A percentile compares a stretch with the other conserved stretches of the same genome.
phyloP scores from a whole-genome alignment of 2,797 vertebrate species.

The Xiphophorus birchmanni region DNA sequence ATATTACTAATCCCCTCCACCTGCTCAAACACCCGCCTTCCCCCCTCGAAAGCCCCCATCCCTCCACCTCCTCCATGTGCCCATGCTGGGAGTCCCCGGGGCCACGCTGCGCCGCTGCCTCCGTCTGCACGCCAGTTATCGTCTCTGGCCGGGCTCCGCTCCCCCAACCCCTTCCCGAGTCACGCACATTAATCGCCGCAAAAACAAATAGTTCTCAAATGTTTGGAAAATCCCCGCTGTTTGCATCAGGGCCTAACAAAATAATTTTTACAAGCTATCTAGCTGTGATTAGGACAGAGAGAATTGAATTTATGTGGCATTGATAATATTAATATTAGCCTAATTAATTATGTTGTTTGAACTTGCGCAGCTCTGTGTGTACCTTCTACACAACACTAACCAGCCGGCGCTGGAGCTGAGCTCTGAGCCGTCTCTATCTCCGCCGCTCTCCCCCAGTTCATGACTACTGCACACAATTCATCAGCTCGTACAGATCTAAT shows the following conservation, averaged over 20 bases:
- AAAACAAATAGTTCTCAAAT: constrained; percentile 89
- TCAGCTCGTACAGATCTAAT: constrained; percentile 79
- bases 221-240: constrained; percentile 86
- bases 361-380: constrained; percentile 81
- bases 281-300: constrained; percentile 86
- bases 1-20: constrained; percentile 98
- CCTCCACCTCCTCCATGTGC: constrained; percentile 69
- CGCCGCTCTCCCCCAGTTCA: constrained; percentile 72
- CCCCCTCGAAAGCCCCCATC: constrained; percentile 68
- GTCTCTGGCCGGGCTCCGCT: constrained; percentile 69
- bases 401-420: constrained; percentile 79
- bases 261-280: constrained; percentile 90
- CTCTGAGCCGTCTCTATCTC: constrained; percentile 80
- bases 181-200: constrained; percentile 80
- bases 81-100: constrained; percentile 74
- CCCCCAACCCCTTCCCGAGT: constrained; percentile 68
- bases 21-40: constrained; percentile 91
- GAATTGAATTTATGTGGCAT: constrained; percentile 88
- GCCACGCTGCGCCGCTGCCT: constrained; percentile 71
- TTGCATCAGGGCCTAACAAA: constrained; percentile 88
- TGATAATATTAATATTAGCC: constrained; percentile 90
- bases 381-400: constrained; percentile 83
- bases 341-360: constrained; percentile 90
- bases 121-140: constrained; percentile 80
- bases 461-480: constrained; percentile 83